These are phyloP conservation scores for Liolophura sinensis DNA, from an alignment of 1,140 invertebrate species.

Conservation along the genomic window DNA sequence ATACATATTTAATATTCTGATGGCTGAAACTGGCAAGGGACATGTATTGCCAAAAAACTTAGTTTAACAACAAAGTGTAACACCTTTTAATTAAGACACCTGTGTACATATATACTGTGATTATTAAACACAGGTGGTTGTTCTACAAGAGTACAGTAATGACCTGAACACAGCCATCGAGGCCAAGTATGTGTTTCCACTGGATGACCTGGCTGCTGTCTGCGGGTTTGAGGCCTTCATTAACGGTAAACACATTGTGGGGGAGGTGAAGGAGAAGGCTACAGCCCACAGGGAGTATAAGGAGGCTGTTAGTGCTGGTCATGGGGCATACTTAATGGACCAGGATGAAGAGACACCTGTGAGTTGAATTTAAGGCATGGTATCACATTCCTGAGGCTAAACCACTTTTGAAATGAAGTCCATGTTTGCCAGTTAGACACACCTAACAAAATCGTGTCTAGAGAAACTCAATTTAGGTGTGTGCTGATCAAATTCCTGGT, in stretches of 20 bases:
- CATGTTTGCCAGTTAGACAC: neutral
- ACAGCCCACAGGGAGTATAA: constrained; percentile 59
- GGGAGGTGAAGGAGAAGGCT: constrained; percentile 62
- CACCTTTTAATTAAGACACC: no score
- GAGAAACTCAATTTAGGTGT: neutral
- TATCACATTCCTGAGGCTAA: no score
- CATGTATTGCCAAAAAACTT: neutral
- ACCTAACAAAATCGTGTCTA: neutral
- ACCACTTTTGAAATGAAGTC: neutral
- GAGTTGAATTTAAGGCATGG: constrained; percentile 34
- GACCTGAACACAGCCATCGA: constrained; percentile 46
- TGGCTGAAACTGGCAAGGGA: neutral
- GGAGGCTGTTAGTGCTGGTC: constrained; percentile 58
- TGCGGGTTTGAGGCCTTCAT: constrained; percentile 61
- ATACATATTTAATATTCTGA: no score
- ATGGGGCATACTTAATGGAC: constrained; percentile 62
- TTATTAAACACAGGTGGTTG: constrained; percentile 41
- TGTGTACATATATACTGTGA: no score
- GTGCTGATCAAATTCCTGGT: no score
- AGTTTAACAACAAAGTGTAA: no score
- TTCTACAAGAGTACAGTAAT: constrained; percentile 55
- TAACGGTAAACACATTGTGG: constrained; percentile 58
- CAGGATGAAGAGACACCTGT: constrained; percentile 59
- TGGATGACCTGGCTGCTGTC: constrained; percentile 57
- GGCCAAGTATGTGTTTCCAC: constrained; percentile 60